Evolutionary conservation across 2,888 invertebrate genomes (phyloP).

Genomic region (Deilephila elpenor): DNA sequence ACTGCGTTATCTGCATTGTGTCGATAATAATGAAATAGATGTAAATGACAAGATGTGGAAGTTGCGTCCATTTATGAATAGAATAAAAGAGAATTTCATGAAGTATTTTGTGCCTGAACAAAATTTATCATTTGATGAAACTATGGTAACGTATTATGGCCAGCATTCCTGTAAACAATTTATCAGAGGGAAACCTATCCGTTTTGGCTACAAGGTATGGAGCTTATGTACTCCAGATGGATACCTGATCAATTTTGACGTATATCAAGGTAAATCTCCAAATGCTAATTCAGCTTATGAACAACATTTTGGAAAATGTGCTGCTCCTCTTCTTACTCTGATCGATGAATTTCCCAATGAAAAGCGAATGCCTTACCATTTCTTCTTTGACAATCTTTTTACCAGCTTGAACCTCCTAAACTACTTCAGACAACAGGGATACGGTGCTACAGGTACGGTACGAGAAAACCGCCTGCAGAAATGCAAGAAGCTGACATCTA

Average conservation of each 20-base stretch:
- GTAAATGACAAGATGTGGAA: conserved; percentile 22
- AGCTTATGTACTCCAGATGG: too few species aligned
- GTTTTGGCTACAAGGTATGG: conserved; percentile 23
- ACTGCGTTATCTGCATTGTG: conserved; percentile 5
- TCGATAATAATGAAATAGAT: conserved; percentile 22
- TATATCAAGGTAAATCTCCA: conserved; percentile 21
- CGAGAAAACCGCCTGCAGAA: conserved; percentile 28
- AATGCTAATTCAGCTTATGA: conserved; percentile 1
- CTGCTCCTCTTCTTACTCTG: too few species aligned
- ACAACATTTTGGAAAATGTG: background rate
- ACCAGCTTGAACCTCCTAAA: conserved; percentile 4
- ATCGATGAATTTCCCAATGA: too few species aligned
- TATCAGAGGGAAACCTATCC: conserved; percentile 27
- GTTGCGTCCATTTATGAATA: too few species aligned
- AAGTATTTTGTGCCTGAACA: too few species aligned
- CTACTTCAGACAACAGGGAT: conserved; percentile 12
- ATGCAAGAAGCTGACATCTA: conserved; percentile 25
- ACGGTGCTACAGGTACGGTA: conserved; percentile 28
- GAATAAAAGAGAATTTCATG: too few species aligned
- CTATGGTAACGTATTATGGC: conserved; percentile 24
- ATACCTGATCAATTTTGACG: conserved; percentile 4
- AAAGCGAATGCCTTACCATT: conserved; percentile 5
- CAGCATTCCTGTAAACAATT: conserved; percentile 23
- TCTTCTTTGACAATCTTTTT: conserved; percentile 24
- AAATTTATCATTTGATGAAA: conserved; percentile 2